Percentiles rank a stretch among this genome's conserved stretches.
Evolutionary conservation across 2,113 vertebrate species (phyloP).

Genomic region (Glareola pratincola): DNA sequence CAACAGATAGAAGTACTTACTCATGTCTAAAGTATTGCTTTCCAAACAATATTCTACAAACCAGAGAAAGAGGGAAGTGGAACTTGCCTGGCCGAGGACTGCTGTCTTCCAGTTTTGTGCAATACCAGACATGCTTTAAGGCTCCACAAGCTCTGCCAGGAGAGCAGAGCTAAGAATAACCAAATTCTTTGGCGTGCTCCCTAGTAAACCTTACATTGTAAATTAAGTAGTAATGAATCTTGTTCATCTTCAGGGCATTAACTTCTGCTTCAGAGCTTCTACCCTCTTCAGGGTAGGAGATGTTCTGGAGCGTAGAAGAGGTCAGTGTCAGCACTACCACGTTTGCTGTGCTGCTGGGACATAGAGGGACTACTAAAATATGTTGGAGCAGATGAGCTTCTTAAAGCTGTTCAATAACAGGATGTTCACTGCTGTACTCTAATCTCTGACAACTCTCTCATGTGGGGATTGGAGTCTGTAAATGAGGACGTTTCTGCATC

Average conservation of each 20-base stretch:
- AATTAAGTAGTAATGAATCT: neutral
- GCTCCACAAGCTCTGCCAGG: neutral
- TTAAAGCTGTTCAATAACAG: neutral
- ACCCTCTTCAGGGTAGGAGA: neutral
- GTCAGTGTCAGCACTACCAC: neutral
- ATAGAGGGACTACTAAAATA: neutral
- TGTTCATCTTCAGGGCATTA: neutral
- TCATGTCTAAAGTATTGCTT: neutral
- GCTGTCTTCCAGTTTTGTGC: neutral
- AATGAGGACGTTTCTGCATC: neutral
- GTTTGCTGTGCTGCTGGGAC: neutral
- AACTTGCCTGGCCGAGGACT: neutral
- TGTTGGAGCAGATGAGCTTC: neutral
- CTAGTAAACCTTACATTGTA: neutral
- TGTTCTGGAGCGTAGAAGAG: neutral
- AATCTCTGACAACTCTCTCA: neutral
- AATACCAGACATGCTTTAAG: neutral
- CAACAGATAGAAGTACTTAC: neutral
- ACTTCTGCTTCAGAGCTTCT: neutral
- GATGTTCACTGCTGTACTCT: neutral
- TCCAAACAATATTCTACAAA: neutral
- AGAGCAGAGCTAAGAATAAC: slow-evolving; percentile 13
- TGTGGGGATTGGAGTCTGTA: neutral
- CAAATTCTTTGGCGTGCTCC: neutral
- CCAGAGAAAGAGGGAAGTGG: neutral